A percentile compares a stretch with the other conserved stretches of the same genome.
Conservation (phyloP, 2,113 vertebrate genomes). For the Sprattus sprattus region DNA sequence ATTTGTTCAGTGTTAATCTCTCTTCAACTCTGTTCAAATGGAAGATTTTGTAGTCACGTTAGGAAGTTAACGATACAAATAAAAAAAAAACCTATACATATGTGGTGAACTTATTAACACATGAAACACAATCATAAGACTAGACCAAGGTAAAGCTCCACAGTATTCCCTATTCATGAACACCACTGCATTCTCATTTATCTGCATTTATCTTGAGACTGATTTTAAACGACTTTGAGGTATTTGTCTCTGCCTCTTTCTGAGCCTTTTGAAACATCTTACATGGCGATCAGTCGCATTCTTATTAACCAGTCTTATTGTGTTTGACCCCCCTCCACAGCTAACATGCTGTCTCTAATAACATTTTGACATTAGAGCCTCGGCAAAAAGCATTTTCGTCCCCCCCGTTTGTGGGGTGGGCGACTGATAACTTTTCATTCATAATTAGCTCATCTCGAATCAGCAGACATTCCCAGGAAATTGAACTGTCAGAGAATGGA, state of each 20-base stretch:
- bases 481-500: constrained; percentile 95
- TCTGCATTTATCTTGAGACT: constrained; percentile 16
- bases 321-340: constrained; percentile 63
- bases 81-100: background rate
- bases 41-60: background rate
- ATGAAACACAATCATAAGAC: background rate
- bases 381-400: constrained; percentile 79
- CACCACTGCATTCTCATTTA: constrained; percentile 4
- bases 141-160: background rate
- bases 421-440: constrained; percentile 94
- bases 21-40: background rate
- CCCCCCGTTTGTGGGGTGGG: constrained; percentile 73
- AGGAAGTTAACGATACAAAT: background rate
- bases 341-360: constrained; percentile 76
- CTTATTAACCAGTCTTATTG: constrained; percentile 68
- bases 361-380: constrained; percentile 88
- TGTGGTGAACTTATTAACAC: background rate
- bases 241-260: constrained; percentile 46
- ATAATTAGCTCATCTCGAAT: constrained; percentile 94
- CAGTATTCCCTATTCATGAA: background rate
- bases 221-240: constrained; percentile 20
- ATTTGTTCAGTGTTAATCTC: background rate
- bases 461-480: constrained; percentile 92
- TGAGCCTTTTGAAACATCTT: constrained; percentile 54
- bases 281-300: constrained; percentile 62